Base-by-base conservation (phyloP, 2,113 vertebrate genomes). In the Oncorhynchus gorbuscha region DNA sequence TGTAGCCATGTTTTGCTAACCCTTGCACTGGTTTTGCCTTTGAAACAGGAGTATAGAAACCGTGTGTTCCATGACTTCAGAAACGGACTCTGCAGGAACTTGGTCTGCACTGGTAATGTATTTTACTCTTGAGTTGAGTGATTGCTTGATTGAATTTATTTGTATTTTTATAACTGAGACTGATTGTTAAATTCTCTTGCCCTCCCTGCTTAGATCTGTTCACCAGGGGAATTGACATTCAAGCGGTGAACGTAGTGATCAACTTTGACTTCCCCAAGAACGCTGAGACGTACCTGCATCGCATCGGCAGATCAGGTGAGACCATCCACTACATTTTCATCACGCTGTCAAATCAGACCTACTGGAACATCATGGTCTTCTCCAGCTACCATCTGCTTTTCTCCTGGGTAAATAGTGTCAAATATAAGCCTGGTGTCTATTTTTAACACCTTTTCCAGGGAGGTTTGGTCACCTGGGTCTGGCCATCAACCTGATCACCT, bases 221-320 rank as follows among this genome's bases (percentile, higher is more conserved):
- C 78, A 93, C 92, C 73, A 88, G 91, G 82, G 92, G 91, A 81
- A 93, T 92, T 73, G 92, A 92, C 75, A 92, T 93, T 81, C 91
- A 93, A 85, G 91, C 92, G 61, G 91, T 93, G 68, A 93, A 93
- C 76, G 91, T 92, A 55, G 92, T 93, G 72, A 92, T 92, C 83
- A 92, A 93, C 76, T 93, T 93, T 79, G 92, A 92, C 85, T 92
- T 93, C 76, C 92, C 91, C 76, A 93, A 88, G 90, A 92, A 78
- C 73, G 91, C 92, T 58, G 92, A 93, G 76, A 93, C 92, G 3
- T 93, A 92, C 83, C 82, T 93, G 66, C 92, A 93, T 66, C 91
- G 91, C 79, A 92, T 93, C 24, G 92, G 92, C 58, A 80, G 91
- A 91, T 92, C 92, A 86, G 91, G 92, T 93, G 55, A 75, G 74